Evolutionary conservation across 2,888 invertebrate species (phyloP).

Genomic region (Julus scanicus): DNA sequence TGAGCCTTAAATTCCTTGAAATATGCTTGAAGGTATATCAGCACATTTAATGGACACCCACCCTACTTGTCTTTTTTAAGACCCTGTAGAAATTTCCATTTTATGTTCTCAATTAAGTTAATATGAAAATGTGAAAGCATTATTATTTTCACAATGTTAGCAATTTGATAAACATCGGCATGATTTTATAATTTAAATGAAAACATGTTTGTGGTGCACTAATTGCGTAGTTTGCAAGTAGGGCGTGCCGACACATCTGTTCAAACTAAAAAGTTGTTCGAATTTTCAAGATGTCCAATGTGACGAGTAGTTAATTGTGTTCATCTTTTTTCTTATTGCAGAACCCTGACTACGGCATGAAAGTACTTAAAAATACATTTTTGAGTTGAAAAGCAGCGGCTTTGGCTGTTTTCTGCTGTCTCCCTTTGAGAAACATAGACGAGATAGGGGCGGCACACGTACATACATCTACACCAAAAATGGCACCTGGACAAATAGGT

Average conservation of each 20-base stretch:
- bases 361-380: not conserved
- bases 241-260: not conserved
- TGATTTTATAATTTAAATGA: no score
- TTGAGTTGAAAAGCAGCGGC: not conserved
- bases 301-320: not conserved
- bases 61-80: no score
- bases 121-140: no score
- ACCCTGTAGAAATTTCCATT: no score
- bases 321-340: not conserved
- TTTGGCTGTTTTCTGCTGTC: not conserved
- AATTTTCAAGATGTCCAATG: not conserved
- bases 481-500: slow-evolving; percentile 22
- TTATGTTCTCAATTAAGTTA: no score
- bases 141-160: no score
- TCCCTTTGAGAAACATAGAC: not conserved
- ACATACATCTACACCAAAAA: not conserved
- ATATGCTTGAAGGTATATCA: no score
- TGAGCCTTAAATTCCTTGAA: no score
- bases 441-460: slow-evolving; percentile 14
- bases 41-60: no score
- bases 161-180: no score
- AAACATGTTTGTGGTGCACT: no score
- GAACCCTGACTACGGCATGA: not conserved
- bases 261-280: not conserved
- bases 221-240: not conserved